Evolutionary conservation across 2,113 vertebrate species (phyloP).

Genomic region (Phycodurus eques): DNA sequence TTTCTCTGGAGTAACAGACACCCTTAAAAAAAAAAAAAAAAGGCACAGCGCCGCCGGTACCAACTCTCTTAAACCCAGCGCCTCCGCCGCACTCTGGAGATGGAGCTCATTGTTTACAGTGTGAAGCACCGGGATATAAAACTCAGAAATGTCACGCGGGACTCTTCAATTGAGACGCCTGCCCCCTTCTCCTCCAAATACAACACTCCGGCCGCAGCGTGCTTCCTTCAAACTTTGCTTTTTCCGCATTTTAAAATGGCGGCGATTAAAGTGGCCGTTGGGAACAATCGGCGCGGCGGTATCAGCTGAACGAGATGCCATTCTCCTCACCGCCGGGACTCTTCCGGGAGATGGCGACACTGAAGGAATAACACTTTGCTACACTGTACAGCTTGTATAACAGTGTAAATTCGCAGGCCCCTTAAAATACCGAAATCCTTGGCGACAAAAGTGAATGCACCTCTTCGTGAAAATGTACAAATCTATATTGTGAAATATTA

Average conservation of each 20-base stretch:
- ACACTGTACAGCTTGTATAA: background rate
- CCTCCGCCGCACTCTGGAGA: conserved; percentile 37
- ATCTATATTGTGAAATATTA: too few relatives aligned
- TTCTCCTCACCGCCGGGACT: too few relatives aligned
- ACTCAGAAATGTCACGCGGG: conserved; percentile 65
- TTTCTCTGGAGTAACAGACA: conserved; percentile 38
- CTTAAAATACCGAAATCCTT: too few relatives aligned
- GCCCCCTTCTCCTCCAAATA: background rate
- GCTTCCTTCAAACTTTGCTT: background rate
- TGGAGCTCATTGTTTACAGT: conserved; percentile 70
- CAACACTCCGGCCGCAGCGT: background rate
- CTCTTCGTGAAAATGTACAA: too few relatives aligned
- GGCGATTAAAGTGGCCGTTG: background rate
- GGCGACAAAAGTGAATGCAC: too few relatives aligned
- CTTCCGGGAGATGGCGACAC: too few relatives aligned
- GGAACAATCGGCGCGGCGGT: too few relatives aligned
- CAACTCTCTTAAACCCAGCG: too few relatives aligned
- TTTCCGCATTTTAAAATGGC: background rate
- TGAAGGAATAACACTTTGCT: too few relatives aligned
- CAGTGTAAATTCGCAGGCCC: too few relatives aligned
- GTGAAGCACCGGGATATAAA: conserved; percentile 68
- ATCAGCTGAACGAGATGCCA: too few relatives aligned
- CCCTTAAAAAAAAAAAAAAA: background rate
- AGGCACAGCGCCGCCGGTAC: too few relatives aligned
- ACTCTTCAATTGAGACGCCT: conserved; percentile 55